These are phyloP conservation scores for Babylonia areolata DNA, from an alignment of 1,140 invertebrate genomes.

Conservation along the genomic window DNA sequence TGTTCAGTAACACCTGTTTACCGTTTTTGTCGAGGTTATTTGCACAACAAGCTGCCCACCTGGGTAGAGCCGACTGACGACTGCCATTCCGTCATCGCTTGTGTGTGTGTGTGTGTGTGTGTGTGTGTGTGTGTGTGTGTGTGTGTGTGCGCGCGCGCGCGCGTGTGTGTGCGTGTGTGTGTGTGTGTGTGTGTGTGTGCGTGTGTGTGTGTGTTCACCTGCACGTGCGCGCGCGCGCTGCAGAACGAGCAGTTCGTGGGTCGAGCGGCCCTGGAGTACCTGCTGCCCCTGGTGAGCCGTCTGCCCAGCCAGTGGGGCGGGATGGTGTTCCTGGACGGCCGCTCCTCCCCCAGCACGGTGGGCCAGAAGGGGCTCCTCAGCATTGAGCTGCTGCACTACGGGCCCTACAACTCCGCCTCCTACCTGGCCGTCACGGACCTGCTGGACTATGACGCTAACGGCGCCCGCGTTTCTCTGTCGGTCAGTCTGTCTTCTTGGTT, in stretches of 20 bases:
- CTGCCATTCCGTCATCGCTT: too few species aligned
- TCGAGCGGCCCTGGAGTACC: neutral
- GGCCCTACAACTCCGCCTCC: constrained; percentile 1
- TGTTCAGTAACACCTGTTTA: too few species aligned
- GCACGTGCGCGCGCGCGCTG: too few species aligned
- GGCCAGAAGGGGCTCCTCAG: neutral
- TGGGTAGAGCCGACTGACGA: too few species aligned
- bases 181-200: too few species aligned
- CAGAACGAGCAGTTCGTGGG: constrained; percentile 5
- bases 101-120: too few species aligned
- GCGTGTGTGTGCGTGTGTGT: too few species aligned
- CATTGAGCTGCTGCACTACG: constrained; percentile 5
- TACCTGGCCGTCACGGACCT: neutral
- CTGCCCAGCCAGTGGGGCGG: neutral
- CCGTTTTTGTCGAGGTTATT: too few species aligned
- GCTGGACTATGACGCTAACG: neutral
- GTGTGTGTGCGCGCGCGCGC: too few species aligned
- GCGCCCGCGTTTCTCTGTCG: neutral
- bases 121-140: too few species aligned
- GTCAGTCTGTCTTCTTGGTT: neutral
- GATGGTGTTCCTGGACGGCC: neutral
- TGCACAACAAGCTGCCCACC: too few species aligned
- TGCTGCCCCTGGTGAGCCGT: neutral
- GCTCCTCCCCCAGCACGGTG: neutral
- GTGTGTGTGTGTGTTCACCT: too few species aligned